Evolutionary conservation across 2,888 invertebrate genomes (phyloP).

Genomic region (Bhutanitis thaidina): DNA sequence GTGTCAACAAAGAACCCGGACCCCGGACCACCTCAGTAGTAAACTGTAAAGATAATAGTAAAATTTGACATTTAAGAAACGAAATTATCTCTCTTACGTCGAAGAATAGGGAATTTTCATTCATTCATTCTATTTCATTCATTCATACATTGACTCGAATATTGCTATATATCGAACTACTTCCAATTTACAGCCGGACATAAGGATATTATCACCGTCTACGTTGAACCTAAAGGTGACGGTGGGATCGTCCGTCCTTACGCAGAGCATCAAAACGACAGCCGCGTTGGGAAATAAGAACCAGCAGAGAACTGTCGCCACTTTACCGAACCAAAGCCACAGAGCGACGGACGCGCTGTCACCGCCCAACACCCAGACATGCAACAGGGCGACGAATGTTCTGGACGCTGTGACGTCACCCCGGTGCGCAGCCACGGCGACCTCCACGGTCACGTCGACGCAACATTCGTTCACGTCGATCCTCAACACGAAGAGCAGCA

Average conservation of each 20-base stretch:
- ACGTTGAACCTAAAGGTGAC: conserved; percentile 50
- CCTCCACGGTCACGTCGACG: conserved; percentile 3
- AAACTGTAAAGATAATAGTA: no score
- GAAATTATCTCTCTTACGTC: no score
- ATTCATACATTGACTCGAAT: no score
- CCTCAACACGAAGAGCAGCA: conserved; percentile 17
- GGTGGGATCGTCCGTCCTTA: conserved; percentile 47
- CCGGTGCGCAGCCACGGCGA: not conserved
- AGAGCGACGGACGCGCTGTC: not conserved
- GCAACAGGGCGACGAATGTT: not conserved
- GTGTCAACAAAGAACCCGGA: no score
- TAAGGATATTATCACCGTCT: conserved; percentile 30
- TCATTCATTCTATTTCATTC: no score
- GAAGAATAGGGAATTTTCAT: no score
- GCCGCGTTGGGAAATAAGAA: conserved; percentile 24
- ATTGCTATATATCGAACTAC: not conserved
- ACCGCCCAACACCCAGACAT: not conserved
- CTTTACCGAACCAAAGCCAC: not conserved
- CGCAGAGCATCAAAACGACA: conserved; percentile 44
- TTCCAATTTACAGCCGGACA: conserved; percentile 33
- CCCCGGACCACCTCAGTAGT: no score
- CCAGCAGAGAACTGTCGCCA: conserved; percentile 1
- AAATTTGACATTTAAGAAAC: no score
- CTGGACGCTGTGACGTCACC: conserved; percentile 1
- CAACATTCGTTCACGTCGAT: not conserved